These are phyloP conservation scores for Spicauda simplicius DNA, from an alignment of 2,888 invertebrate species.

Conservation along the genomic window DNA sequence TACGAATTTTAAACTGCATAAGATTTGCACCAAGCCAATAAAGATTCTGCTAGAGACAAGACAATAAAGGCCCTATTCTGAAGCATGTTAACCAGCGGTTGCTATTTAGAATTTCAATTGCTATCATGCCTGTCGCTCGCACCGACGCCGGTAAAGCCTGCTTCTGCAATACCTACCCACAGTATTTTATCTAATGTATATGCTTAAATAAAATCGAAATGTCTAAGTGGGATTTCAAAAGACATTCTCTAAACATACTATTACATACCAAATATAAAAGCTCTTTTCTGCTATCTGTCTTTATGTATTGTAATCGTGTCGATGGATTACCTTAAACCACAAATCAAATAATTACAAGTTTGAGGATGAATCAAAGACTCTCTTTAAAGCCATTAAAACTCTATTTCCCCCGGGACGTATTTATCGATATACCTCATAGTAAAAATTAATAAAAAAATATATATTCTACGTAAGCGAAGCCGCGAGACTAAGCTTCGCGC, in stretches of 20 bases:
- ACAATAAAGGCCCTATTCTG: too few species aligned
- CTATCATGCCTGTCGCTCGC: conserved; percentile 26
- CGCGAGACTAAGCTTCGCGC: neutral
- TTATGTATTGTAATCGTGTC: too few species aligned
- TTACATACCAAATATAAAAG: too few species aligned
- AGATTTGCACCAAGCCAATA: too few species aligned
- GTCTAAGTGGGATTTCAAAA: neutral
- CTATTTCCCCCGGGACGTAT: too few species aligned
- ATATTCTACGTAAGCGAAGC: neutral
- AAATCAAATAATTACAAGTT: too few species aligned
- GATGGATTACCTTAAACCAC: too few species aligned
- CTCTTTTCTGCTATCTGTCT: too few species aligned
- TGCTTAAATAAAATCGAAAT: neutral
- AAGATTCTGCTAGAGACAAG: too few species aligned
- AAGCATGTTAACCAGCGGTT: neutral
- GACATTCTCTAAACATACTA: neutral
- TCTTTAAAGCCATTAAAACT: too few species aligned
- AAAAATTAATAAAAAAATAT: too few species aligned
- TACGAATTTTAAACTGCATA: conserved; percentile 13
- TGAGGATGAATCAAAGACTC: neutral
- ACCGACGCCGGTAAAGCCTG: conserved; percentile 8
- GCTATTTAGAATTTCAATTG: conserved; percentile 60
- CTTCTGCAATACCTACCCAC: conserved; percentile 34
- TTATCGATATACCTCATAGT: too few species aligned
- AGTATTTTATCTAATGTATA: conserved; percentile 2